These are phyloP conservation scores for Xanthia icteritia DNA, from an alignment of 2,888 invertebrate genomes.

Conservation along the genomic window DNA sequence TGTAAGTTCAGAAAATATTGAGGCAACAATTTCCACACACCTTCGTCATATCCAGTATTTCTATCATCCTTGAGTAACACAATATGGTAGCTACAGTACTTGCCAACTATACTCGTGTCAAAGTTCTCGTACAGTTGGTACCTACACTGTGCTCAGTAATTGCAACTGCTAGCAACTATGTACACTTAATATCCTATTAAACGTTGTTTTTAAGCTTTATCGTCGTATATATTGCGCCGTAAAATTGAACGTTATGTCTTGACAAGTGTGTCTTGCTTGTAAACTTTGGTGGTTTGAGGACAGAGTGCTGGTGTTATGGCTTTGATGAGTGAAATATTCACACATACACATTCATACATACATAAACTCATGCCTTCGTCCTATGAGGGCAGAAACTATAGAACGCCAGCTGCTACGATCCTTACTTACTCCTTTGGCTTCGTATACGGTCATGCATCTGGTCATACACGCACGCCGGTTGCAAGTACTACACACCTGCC, in stretches of 20 bases:
- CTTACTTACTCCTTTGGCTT: background rate
- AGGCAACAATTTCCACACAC: background rate
- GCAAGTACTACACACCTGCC: background rate
- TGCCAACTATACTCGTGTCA: constrained; percentile 45
- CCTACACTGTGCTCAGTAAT: constrained; percentile 70
- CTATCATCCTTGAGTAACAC: constrained; percentile 32
- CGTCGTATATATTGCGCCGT: constrained; percentile 71
- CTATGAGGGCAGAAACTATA: background rate
- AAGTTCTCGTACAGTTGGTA: constrained; percentile 41
- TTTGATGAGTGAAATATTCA: background rate
- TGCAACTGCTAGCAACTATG: constrained; percentile 76
- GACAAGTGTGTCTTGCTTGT: constrained; percentile 58
- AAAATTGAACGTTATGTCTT: constrained; percentile 68
- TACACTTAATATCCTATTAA: constrained; percentile 76
- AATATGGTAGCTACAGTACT: constrained; percentile 43
- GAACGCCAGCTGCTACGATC: no score
- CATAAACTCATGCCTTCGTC: background rate
- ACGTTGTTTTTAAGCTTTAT: constrained; percentile 72
- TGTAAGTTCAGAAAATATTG: background rate
- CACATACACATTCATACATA: background rate
- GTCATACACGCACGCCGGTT: background rate
- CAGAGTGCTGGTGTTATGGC: constrained; percentile 13
- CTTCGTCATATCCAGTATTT: constrained; percentile 39
- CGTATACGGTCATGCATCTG: background rate
- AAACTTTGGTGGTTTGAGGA: constrained; percentile 21